phyloP scores from a whole-genome alignment of 2,113 vertebrate species.

The Mixornis gularis region DNA sequence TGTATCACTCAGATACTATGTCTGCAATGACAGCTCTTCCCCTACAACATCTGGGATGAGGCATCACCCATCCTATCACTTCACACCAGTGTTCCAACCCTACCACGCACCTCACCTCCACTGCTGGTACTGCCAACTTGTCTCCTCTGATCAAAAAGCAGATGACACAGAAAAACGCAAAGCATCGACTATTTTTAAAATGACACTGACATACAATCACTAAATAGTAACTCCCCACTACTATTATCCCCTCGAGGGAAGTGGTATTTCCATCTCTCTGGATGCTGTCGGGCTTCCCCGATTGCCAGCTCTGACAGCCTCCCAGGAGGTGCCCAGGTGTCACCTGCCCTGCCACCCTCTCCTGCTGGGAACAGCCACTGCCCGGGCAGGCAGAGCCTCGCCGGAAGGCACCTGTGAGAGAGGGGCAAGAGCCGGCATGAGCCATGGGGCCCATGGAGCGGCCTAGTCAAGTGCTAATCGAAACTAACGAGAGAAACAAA shows the following conservation, averaged over 20 bases:
- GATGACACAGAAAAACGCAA: background rate
- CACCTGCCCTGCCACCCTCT: background rate
- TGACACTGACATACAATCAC: background rate
- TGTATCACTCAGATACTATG: background rate
- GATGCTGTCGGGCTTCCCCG: background rate
- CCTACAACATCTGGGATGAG: background rate
- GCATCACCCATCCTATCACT: background rate
- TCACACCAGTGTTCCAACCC: background rate
- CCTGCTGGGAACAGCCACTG: rapidly evolving
- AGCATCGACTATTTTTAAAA: background rate
- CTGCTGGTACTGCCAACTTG: background rate
- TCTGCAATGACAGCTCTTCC: background rate
- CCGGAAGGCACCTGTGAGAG: background rate
- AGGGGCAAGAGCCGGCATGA: background rate
- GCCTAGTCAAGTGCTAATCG: rapidly evolving
- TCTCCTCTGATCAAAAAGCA: background rate
- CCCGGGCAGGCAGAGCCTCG: background rate
- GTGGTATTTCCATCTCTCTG: rapidly evolving
- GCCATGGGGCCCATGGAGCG: rapidly evolving
- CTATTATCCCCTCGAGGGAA: background rate
- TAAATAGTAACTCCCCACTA: background rate
- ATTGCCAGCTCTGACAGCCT: no score
- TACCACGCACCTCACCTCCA: background rate
- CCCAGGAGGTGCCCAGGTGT: rapidly evolving
- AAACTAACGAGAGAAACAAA: background rate